Evolutionary conservation across 2,797 vertebrate species (phyloP), one percentile per base, ranked within the genome.

Genomic region (Oreortyx pictus): DNA sequence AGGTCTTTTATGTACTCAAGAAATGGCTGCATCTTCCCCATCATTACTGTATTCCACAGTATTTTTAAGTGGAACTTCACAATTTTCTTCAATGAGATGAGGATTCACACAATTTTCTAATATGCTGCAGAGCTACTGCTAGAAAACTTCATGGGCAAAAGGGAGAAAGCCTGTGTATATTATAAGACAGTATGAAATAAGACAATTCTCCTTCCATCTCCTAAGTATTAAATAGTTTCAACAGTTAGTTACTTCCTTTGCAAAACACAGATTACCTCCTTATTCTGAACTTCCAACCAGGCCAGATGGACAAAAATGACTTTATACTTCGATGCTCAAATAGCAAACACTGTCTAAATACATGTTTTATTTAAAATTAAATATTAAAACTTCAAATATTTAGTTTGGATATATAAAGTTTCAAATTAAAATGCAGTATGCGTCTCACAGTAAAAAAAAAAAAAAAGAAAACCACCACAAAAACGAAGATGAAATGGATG

Each of bases 351-450:
- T 20, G 64, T 65, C n/a, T 64, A 84, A 77, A 35, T 44, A 52
- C 6, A 61, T 1, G 2, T 18, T 67, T 91, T 74, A 75, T 92
- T 79, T 65, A 80, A 95, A 93, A 91, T 62, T 31, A 92, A 93
- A 59, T 35, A 78, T 41, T 78, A 90, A 93, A 95, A 95, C 43
- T 84, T 82, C 27, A 31, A 56, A 88, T 73, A 92, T 39, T 56
- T 91, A 82, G 90, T 90, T 90, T 86, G 85, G 73, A 88, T 88
- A 91, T 94, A 97, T 89, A 90, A 94, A 96, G 92, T 84, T 95
- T 57, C 74, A 86, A 76, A 97, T 97, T 97, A 97, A 98, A 97
- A 98, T 97, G 94, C 94, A 96, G 74, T 83, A 94, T 47, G 96
- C 52, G 79, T 93, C 97, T 94, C 94, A 93, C 86, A 90, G 94